phyloP scores from a whole-genome alignment of 2,888 invertebrate genomes.

The Andrena chrysosceles region DNA sequence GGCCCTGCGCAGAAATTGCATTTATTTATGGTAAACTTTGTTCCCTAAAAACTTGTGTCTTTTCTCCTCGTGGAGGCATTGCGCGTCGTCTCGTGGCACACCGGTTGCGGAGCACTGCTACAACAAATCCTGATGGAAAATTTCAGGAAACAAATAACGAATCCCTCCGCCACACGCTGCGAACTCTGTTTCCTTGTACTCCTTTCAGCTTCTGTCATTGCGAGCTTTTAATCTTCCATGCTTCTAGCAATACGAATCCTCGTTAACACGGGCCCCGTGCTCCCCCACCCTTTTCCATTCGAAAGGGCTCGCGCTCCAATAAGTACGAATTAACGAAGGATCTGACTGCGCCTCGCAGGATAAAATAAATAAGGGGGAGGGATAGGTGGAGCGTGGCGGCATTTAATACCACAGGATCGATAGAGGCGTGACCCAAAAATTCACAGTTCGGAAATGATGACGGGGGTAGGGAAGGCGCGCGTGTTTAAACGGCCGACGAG shows the following conservation, averaged over 20 bases:
- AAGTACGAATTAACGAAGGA: conserved; percentile 33
- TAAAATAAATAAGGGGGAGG: conserved; percentile 29
- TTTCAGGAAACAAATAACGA: too few relatives aligned
- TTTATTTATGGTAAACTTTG: too few relatives aligned
- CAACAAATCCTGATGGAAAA: too few relatives aligned
- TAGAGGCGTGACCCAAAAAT: conserved; percentile 53
- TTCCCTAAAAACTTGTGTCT: too few relatives aligned
- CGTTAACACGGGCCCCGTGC: neutral
- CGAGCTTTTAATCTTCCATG: neutral
- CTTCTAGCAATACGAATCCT: neutral
- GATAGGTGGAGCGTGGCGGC: conserved; percentile 29
- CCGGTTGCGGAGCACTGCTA: too few relatives aligned
- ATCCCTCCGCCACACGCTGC: too few relatives aligned
- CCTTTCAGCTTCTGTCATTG: too few relatives aligned
- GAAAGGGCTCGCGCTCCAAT: conserved; percentile 25
- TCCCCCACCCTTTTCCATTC: neutral
- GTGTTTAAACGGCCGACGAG: conserved; percentile 26
- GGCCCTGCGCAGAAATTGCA: too few relatives aligned
- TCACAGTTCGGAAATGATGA: conserved; percentile 14
- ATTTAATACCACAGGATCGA: conserved; percentile 31
- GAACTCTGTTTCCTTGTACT: too few relatives aligned
- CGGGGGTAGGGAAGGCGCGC: neutral
- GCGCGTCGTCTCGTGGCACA: too few relatives aligned
- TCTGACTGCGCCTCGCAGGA: conserved; percentile 10
- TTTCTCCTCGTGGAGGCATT: too few relatives aligned